phyloP scores from a whole-genome alignment of 2,797 vertebrate species.

The Falco novaeseelandiae region DNA sequence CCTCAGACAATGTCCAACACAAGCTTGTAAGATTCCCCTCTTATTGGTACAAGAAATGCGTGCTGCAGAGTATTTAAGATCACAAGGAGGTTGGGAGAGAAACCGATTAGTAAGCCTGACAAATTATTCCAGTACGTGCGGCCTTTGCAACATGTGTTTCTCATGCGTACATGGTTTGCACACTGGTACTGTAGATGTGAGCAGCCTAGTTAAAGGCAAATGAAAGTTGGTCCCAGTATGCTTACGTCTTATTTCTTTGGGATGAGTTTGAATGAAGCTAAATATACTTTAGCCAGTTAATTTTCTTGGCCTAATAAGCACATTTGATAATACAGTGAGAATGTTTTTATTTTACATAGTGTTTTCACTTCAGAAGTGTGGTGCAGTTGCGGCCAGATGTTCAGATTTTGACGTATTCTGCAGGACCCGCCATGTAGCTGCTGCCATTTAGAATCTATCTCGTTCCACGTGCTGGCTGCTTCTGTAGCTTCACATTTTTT shows the following conservation, averaged over 20 bases:
- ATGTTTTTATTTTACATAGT: conserved; percentile 1
- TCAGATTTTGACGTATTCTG: neutral
- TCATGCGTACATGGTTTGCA: conserved; percentile 5
- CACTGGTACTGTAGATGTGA: neutral
- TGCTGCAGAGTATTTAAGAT: neutral
- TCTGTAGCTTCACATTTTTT: neutral
- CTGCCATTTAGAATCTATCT: neutral
- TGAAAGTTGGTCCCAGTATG: neutral
- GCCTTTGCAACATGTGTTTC: neutral
- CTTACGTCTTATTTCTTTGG: neutral
- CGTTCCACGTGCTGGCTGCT: neutral
- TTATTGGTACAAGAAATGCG: neutral
- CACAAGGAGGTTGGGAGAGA: neutral
- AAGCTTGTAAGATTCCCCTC: neutral
- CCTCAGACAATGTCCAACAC: conserved; percentile 11
- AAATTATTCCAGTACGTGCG: neutral
- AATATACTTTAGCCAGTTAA: neutral
- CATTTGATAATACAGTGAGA: neutral
- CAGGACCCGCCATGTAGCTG: conserved; percentile 63
- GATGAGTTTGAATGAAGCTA: conserved; percentile 16
- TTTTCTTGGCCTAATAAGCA: neutral
- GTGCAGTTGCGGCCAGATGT: conserved; percentile 7
- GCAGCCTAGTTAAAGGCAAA: neutral
- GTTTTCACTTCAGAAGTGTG: conserved; percentile 36
- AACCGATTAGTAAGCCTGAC: neutral